Conservation (phyloP, 2,888 invertebrate genomes). For the Perdita meconis region DNA sequence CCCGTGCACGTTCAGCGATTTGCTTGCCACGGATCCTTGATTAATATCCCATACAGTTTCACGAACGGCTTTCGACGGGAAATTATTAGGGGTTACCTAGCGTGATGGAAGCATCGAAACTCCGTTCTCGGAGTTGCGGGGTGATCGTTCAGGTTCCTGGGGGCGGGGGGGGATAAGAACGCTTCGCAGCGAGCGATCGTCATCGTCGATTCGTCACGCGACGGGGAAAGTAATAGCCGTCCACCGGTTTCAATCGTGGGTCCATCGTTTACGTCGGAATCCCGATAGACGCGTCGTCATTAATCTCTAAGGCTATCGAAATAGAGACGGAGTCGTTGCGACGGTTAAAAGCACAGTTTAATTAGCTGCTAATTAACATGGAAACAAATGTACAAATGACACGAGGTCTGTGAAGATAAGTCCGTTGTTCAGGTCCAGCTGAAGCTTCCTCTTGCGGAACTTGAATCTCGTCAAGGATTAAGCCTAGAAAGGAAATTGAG, state of each 20-base stretch:
- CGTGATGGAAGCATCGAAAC: not conserved
- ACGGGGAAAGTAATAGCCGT: slow-evolving; percentile 14
- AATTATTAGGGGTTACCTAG: slow-evolving; percentile 16
- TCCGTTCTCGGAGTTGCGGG: not conserved
- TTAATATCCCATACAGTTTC: slow-evolving; percentile 37
- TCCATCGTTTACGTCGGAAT: slow-evolving; percentile 17
- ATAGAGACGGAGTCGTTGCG: not conserved
- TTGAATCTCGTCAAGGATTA: slow-evolving; percentile 21
- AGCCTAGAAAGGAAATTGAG: slow-evolving; percentile 28
- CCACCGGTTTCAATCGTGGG: not conserved
- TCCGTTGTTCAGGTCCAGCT: slow-evolving; percentile 1
- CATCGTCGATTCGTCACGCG: slow-evolving; percentile 24
- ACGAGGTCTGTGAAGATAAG: slow-evolving; percentile 17
- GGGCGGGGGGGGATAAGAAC: not conserved
- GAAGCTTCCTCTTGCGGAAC: slow-evolving; percentile 22
- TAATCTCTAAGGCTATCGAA: slow-evolving; percentile 3
- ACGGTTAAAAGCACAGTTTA: slow-evolving; percentile 35
- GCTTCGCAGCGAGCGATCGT: not conserved
- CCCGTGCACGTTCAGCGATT: slow-evolving; percentile 40
- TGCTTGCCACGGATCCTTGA: slow-evolving; percentile 41
- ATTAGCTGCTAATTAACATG: slow-evolving; percentile 32
- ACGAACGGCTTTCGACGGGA: slow-evolving; percentile 6
- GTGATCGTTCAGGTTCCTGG: slow-evolving; percentile 16
- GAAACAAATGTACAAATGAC: slow-evolving; percentile 15
- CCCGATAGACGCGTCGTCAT: slow-evolving; percentile 8